Evolutionary conservation across 2,888 invertebrate genomes (phyloP).

Genomic region (Muschampia plurimacula): DNA sequence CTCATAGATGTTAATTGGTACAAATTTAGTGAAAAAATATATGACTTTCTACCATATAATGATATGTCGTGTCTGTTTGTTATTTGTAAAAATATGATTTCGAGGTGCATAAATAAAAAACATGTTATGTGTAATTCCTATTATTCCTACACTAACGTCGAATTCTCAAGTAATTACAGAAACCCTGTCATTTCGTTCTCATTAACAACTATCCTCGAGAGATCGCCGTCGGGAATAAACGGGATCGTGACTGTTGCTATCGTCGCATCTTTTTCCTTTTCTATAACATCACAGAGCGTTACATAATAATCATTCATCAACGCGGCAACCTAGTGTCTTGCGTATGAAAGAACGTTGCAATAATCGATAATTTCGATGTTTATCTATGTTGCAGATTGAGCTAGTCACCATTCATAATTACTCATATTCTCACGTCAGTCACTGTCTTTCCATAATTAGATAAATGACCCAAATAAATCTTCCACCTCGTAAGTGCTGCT

Average conservation of each 20-base stretch:
- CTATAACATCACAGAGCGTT: constrained; percentile 31
- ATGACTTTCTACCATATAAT: too few species aligned
- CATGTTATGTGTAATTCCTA: not conserved
- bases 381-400: constrained; percentile 47
- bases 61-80: too few species aligned
- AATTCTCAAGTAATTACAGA: constrained; percentile 43
- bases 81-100: too few species aligned
- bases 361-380: constrained; percentile 38
- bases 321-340: constrained; percentile 44
- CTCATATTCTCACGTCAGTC: constrained; percentile 59
- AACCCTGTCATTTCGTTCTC: constrained; percentile 45
- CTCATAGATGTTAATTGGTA: not conserved
- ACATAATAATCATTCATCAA: constrained; percentile 42
- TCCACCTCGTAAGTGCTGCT: constrained; percentile 47
- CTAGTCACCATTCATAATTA: constrained; percentile 64
- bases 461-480: constrained; percentile 48
- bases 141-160: constrained; percentile 38
- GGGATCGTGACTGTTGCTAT: constrained; percentile 41
- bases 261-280: constrained; percentile 43
- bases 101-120: not conserved
- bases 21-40: too few species aligned
- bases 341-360: constrained; percentile 35
- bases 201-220: constrained; percentile 42
- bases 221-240: constrained; percentile 39
- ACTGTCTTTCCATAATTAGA: constrained; percentile 47